phyloP scores from a whole-genome alignment of 2,888 invertebrate species.

The Exephanes ischioxanthus region DNA sequence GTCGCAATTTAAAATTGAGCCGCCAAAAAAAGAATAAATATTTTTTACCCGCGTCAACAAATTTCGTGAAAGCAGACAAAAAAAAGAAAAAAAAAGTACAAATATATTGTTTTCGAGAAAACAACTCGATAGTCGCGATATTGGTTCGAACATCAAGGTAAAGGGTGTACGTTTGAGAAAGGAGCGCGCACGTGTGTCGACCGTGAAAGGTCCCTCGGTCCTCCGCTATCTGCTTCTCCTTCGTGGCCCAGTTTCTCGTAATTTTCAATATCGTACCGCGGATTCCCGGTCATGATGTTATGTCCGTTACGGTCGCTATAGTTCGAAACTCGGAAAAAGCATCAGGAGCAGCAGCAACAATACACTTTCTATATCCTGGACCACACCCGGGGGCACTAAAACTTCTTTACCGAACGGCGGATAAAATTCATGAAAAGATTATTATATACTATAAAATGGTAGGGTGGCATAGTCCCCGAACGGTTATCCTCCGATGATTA shows the following conservation, averaged over 20 bases:
- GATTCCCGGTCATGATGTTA: constrained; percentile 31
- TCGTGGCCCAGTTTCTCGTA: constrained; percentile 61
- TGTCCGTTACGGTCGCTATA: constrained; percentile 13
- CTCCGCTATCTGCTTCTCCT: constrained; percentile 38
- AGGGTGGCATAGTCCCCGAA: too few relatives aligned
- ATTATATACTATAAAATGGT: too few relatives aligned
- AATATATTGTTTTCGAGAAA: background rate
- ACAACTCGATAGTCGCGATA: background rate
- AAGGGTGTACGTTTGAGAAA: constrained; percentile 15
- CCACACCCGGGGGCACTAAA: background rate
- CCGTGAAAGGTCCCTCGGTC: constrained; percentile 27
- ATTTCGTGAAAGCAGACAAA: background rate
- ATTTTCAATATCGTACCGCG: constrained; percentile 51
- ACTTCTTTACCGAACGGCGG: background rate
- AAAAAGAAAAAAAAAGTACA: background rate
- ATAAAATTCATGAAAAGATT: constrained; percentile 14
- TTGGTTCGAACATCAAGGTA: background rate
- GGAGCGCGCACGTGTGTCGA: constrained; percentile 40
- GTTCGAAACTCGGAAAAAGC: background rate
- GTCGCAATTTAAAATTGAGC: background rate
- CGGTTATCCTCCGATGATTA: too few relatives aligned
- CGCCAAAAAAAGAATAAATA: background rate
- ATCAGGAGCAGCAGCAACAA: constrained; percentile 16
- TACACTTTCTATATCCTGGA: constrained; percentile 4
- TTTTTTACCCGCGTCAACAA: background rate